Conservation (phyloP, 2,797 vertebrate species). For the Peromyscus nudipes region DNA sequence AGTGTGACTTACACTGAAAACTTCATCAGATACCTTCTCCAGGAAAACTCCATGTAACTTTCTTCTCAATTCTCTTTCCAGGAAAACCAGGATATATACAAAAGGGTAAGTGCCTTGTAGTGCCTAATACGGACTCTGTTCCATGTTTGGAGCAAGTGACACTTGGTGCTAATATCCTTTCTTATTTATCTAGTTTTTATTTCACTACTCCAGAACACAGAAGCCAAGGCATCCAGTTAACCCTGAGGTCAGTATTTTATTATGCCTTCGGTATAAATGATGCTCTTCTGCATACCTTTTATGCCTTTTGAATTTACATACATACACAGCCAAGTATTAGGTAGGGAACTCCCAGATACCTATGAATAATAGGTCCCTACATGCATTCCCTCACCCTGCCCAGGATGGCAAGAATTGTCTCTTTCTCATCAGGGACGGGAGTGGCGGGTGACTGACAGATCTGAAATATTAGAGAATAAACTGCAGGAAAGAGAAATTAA, state of each 20-base stretch:
- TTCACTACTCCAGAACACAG: conserved; percentile 83
- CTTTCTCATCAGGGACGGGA: background rate
- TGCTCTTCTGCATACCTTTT: background rate
- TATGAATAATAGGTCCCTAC: background rate
- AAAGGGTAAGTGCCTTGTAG: conserved; percentile 81
- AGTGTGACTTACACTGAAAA: conserved; percentile 36
- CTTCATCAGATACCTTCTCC: background rate
- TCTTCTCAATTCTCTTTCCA: conserved; percentile 73
- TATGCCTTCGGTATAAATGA: background rate
- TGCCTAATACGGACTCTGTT: background rate
- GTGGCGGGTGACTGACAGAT: background rate
- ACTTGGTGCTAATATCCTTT: conserved; percentile 43
- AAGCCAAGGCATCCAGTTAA: conserved; percentile 63
- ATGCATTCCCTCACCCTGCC: background rate
- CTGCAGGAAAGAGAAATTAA: conserved; percentile 17
- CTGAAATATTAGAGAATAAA: conserved; percentile 24
- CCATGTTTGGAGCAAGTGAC: background rate
- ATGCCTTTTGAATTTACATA: background rate
- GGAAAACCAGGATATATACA: conserved; percentile 76
- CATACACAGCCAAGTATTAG: background rate
- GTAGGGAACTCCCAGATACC: background rate
- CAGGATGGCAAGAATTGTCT: background rate
- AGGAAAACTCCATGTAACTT: conserved; percentile 40
- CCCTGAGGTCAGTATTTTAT: conserved; percentile 80
- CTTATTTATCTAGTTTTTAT: conserved; percentile 84